Percentiles rank a stretch among this genome's conserved stretches.
These are phyloP conservation scores for Drosophila subquinaria DNA, from an alignment of 2,888 invertebrate genomes.

Conservation along the genomic window DNA sequence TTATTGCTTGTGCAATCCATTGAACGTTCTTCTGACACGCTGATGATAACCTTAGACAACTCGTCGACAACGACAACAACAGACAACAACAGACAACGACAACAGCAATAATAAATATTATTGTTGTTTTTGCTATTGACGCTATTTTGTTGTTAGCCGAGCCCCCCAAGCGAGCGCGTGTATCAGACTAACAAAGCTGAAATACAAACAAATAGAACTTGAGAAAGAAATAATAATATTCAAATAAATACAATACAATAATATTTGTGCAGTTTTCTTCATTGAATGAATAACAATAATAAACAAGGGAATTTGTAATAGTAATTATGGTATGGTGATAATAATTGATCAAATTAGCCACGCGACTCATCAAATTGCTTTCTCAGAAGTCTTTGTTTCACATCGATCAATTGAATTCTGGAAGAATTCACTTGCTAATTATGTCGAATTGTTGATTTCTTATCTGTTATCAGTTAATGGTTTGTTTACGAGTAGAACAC, in stretches of 20 bases:
- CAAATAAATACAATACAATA: slow-evolving; percentile 46
- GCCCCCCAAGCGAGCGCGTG: slow-evolving; percentile 63
- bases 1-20: slow-evolving; percentile 34
- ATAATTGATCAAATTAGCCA: slow-evolving; percentile 17
- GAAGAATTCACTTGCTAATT: slow-evolving; percentile 35
- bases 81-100: slow-evolving; percentile 25
- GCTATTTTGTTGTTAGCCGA: slow-evolving; percentile 60
- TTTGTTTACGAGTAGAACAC: slow-evolving; percentile 66
- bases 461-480: slow-evolving; percentile 77
- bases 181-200: slow-evolving; percentile 19
- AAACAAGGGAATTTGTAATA: background rate
- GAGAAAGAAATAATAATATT: slow-evolving; percentile 25
- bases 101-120: slow-evolving; percentile 26
- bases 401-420: slow-evolving; percentile 33
- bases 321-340: slow-evolving; percentile 18
- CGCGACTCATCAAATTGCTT: slow-evolving; percentile 24
- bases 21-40: slow-evolving; percentile 25
- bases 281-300: slow-evolving; percentile 13
- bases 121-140: slow-evolving; percentile 41
- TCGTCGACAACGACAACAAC: slow-evolving; percentile 35
- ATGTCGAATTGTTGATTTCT: slow-evolving; percentile 27
- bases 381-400: slow-evolving; percentile 25
- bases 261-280: slow-evolving; percentile 38
- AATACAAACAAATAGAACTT: slow-evolving; percentile 20
- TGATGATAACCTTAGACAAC: slow-evolving; percentile 70